Base-by-base conservation (phyloP, 2,797 vertebrate species). In the Girardinus metallicus region DNA sequence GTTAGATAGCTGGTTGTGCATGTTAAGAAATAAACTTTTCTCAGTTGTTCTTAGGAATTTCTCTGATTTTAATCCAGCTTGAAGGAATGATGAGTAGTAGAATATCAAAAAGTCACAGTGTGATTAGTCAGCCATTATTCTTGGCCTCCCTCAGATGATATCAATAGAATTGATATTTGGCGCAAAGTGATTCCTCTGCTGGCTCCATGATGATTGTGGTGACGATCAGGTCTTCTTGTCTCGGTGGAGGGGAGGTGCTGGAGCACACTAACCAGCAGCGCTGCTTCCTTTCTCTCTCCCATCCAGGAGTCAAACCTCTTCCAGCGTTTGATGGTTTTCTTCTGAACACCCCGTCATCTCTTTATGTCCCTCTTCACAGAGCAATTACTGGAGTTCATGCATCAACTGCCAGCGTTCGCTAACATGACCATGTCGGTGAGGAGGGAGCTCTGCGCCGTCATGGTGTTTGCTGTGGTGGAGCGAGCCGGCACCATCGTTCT, bases 351-450 rank as follows among this genome's bases (percentile, higher is more conserved):
- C 68, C 21, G 3, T 76, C 34, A 47, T 29, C 64, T 85, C 80
- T 78, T 21, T 85, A 74, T 90, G 44, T 85, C 72, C 73, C 74
- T 74, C 80, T 79, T 16, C 93, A 79, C 96, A 99, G 98, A 99
- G 93, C 99, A 99, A 97, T 96, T 99, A 81, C 95, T 99, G 94
- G 99, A 99, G 95, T 99, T 99, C 94, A 99, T 99, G 98, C 99
- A 99, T 95, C 99, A 99, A 79, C 96, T 99, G 92, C 99, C 99
- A 62, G 98, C 99, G 55, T 99, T 99, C 86, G 98, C 99, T 90
- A 99, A 99, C 93, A 99, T 99, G 99, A 99, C 99, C 39, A 99
- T 99, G 99, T 99, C 99, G 0, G 98, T 99, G 91, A 95, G 99
- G 91, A 96, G 98, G 88, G 98, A 99, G 89, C 97, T 99, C 73